A percentile compares a stretch with the other conserved stretches of the same genome.
These are phyloP conservation scores for Nomada fucata DNA, from an alignment of 2,888 invertebrate species.

Conservation along the genomic window DNA sequence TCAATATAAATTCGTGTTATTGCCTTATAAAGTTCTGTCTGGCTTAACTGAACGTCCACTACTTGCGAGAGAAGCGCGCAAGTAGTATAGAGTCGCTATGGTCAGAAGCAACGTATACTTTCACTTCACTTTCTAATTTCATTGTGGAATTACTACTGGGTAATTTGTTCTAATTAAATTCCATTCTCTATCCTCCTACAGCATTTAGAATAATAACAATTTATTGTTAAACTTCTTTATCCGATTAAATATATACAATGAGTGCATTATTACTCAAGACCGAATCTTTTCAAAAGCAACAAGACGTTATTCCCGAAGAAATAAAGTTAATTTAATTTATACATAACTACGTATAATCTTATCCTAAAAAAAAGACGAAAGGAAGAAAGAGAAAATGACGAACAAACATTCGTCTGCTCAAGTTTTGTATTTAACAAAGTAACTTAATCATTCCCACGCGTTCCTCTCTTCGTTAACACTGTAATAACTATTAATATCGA, in stretches of 20 bases:
- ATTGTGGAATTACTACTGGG: background rate
- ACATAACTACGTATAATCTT: background rate
- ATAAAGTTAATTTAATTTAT: background rate
- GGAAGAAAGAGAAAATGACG: no score
- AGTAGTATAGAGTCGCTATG: slow-evolving; percentile 15
- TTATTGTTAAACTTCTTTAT: background rate
- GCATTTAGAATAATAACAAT: background rate
- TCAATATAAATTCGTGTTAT: background rate
- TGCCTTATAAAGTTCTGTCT: background rate
- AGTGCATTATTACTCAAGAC: background rate
- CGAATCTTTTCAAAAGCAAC: background rate
- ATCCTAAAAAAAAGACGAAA: no score
- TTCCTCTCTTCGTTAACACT: slow-evolving; percentile 5
- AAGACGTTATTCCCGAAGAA: background rate
- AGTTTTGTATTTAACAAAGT: background rate
- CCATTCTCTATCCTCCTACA: background rate
- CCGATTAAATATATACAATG: background rate
- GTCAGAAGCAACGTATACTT: slow-evolving; percentile 10
- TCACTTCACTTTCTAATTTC: background rate
- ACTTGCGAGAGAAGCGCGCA: background rate
- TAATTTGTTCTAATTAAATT: background rate
- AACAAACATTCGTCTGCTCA: background rate
- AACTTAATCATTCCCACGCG: slow-evolving; percentile 13
- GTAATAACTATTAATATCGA: slow-evolving; percentile 15
- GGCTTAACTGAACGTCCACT: background rate